Base-by-base conservation (phyloP, 1,140 invertebrate genomes). In the Augochlora pura region DNA sequence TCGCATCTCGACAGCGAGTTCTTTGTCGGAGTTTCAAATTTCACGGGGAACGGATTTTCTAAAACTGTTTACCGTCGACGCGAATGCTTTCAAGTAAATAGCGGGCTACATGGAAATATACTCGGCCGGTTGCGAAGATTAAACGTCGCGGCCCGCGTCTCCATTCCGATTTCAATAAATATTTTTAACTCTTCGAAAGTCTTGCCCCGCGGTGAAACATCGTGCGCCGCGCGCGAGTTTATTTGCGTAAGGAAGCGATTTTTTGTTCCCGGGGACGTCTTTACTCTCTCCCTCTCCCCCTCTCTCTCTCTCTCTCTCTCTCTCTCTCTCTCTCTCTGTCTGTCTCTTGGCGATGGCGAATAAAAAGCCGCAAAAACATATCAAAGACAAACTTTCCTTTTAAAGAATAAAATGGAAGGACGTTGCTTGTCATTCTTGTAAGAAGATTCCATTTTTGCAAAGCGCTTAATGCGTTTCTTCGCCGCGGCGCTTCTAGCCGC, bases 61-160 rank as follows among this genome's bases (percentile, higher is more conserved):
- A 77, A 72, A 77, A 77, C 49, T 77, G 76, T 77, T 77, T 72
- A 64, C 42, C 32, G 68, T 71, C 27, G 32, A 54, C 68, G 67
- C 27, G 60, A 54, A 72, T 39, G 68, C 63, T 64, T 72, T 18
- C 42, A 64, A 77, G 76, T 64, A 77, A 77, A 77, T 54, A 72
- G 32, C 59, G 2, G 27, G 46, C 60, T 71, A 77, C 68, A 77
- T 23, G 59, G 49, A 77, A 77, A 77, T 46, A 77, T 77, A 77
- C 60, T 72, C 60, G n/a, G 38, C n/a, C 18, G 23, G 27, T 42
- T n/a, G 60, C 76, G 60, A 72, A 72, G 76, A 77, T 77, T 64
- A 72, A 77, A 77, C 32, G 42, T 12, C 25, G 27, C n/a, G 14
- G 42, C 42, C 18, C 46, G 0, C 14, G 39, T 76, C 74, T 38